Base-by-base conservation (phyloP, 2,113 vertebrate genomes). In the Azemiops feae region DNA sequence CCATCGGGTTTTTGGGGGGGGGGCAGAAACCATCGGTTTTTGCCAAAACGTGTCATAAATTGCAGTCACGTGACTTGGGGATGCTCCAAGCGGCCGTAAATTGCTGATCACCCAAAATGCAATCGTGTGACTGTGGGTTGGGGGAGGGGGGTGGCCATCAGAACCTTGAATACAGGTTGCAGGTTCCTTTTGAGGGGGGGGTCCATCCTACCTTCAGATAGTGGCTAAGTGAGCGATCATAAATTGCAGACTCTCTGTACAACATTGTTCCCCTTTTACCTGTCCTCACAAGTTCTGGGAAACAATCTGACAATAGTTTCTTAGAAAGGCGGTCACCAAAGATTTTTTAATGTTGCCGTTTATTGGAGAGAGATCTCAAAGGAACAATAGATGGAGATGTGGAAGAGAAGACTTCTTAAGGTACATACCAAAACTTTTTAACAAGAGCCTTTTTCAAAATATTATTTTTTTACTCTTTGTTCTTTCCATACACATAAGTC, bases 121-220 rank as follows among this genome's bases (percentile, higher is more conserved):
- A 64, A 64, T 10, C 1, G 10, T 64, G 60, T 1, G 4, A 64
- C 60, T 30, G 3, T 30, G 1, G 10, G 60, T 30, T 64, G 27
- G 3, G 3, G 27, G 0, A 12, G 11, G 10, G 3, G 30, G 11
- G 30, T 16, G 12, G 4, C 11, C 30, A 2, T 69, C 3, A n/a
- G 30, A n/a, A n/a, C n/a, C 1, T 64, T 11, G 30, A 64, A 64
- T 12, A 30, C 30, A 30, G 60, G 11, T 69, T 2, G 30, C 60
- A 69, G 1, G 27, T 14, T 69, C 60, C 27, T 64, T n/a, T n/a
- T n/a, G 4, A 0, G 27, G 10, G 11, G 27, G 10, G 27, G 27
- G 12, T n/a, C 30, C 60, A 5, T 69, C 60, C 4, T 64, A 14
- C 11, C 60, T 30, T 30, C 3, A 64, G 30, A 64, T 0, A 1